Evolutionary conservation across 2,888 invertebrate genomes (phyloP), one percentile per base, ranked within the genome.

Genomic region (Heliconius charithonia): DNA sequence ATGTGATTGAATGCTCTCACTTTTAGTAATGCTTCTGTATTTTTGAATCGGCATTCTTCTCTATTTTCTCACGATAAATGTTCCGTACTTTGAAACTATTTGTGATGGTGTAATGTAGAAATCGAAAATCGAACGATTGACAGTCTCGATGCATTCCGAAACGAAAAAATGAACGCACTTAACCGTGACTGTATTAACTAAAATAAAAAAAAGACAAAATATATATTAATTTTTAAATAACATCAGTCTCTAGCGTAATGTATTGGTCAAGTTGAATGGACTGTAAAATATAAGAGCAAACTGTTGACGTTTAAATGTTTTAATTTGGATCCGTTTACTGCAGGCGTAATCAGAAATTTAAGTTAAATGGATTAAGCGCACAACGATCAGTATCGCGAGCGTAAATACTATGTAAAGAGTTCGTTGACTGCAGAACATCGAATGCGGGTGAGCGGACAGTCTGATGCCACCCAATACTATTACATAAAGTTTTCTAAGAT

Each of bases 1-100:
- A 87, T 87, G 86, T 88, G 87, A 90, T 89, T 87, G 87, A 87
- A 87, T 86, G 90, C 86, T 89, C 88, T 90, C 86, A 88, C 86
- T 90, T 90, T 91, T 88, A 84, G 85, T 85, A 79, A 83, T 85
- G 83, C 87, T 86, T 86, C 86, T 85, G 86, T 87, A 85, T 87
- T 86, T 85, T 85, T 81, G 72, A 82, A 82, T 82, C 82, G 82
- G 82, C 85, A 88, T 88, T 89, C 85, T 87, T 83, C 82, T 80
- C 79, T 82, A 84, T 83, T 87, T 88, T 89, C 88, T 87, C 89
- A 89, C 89, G 90, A 85, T 79, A 74, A 27, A 80, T 76, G 82
- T 82, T 81, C 83, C 82, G 83, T 83, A 79, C 82, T 83, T 81
- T 76, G 67, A 51, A 74, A 74, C 66, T 78, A 78, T 79, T 78